A percentile compares a stretch with the other conserved stretches of the same genome.
Conservation (phyloP, 23 tunicate species). For the Diplosoma virens region DNA sequence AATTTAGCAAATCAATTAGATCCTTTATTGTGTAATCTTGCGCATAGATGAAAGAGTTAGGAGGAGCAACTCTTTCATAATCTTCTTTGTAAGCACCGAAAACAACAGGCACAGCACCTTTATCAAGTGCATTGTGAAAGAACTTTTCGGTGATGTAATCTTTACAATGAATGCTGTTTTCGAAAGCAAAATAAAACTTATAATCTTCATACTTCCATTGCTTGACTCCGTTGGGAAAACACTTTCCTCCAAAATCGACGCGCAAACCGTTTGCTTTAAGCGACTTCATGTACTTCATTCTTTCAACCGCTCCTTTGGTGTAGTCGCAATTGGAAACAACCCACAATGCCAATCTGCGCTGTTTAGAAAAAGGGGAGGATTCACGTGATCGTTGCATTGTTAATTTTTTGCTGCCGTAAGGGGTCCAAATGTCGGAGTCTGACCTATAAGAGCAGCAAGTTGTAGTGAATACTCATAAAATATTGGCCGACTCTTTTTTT, state of each 20-base stretch:
- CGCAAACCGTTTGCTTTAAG: conserved; percentile 49
- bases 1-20: conserved; percentile 26
- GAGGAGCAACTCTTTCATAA: conserved; percentile 13
- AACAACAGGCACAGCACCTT: conserved; percentile 50
- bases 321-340: conserved; percentile 55
- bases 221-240: conserved; percentile 27
- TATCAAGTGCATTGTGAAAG: neutral
- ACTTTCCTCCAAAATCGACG: conserved; percentile 44
- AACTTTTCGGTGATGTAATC: conserved; percentile 70
- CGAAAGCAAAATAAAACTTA: conserved; percentile 74
- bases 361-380: neutral
- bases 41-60: conserved; percentile 37
- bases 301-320: conserved; percentile 39
- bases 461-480: neutral
- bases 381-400: neutral
- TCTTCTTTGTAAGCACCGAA: conserved; percentile 36
- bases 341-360: conserved; percentile 44
- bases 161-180: conserved; percentile 42
- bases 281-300: conserved; percentile 38
- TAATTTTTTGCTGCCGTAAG: neutral
- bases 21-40: conserved; percentile 20
- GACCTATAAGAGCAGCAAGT: neutral
- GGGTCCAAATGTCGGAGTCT: conserved; percentile 44
- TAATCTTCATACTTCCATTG: neutral
- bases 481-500: no score